These are phyloP conservation scores for Ernsta delagoae DNA, from an alignment of 2,888 invertebrate species.

Conservation along the genomic window DNA sequence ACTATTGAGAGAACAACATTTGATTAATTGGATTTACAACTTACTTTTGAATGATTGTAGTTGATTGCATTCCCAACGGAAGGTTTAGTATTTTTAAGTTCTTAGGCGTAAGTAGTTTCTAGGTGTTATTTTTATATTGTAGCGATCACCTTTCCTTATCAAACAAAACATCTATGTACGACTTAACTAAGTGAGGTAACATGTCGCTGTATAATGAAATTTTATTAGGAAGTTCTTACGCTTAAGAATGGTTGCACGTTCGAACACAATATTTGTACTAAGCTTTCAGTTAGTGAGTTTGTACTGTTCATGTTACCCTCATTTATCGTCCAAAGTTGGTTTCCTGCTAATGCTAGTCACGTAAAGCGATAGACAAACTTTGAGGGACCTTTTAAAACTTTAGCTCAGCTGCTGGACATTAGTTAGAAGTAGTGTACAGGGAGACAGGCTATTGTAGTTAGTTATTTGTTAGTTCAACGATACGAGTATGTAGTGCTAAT, in stretches of 20 bases:
- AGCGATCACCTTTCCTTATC: too few species aligned
- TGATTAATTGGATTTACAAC: too few species aligned
- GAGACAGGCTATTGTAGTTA: not conserved
- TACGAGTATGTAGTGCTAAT: not conserved
- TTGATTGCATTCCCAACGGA: too few species aligned
- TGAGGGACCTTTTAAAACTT: conserved; percentile 21
- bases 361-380: conserved; percentile 20
- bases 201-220: too few species aligned
- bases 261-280: not conserved
- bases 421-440: conserved; percentile 13
- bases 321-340: conserved; percentile 3
- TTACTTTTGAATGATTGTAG: too few species aligned
- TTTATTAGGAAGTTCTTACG: not conserved
- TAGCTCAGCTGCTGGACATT: conserved; percentile 13
- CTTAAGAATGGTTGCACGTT: not conserved
- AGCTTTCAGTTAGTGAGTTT: conserved; percentile 1
- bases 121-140: too few species aligned
- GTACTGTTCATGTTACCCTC: not conserved
- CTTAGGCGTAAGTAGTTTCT: too few species aligned
- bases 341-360: conserved; percentile 19
- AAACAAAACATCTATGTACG: too few species aligned
- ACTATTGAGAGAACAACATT: too few species aligned
- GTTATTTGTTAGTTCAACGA: not conserved
- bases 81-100: too few species aligned
- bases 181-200: too few species aligned